A percentile compares a stretch with the other conserved stretches of the same genome.
phyloP scores from a whole-genome alignment of 2,888 invertebrate genomes.

The Dicyrtoma fusca region DNA sequence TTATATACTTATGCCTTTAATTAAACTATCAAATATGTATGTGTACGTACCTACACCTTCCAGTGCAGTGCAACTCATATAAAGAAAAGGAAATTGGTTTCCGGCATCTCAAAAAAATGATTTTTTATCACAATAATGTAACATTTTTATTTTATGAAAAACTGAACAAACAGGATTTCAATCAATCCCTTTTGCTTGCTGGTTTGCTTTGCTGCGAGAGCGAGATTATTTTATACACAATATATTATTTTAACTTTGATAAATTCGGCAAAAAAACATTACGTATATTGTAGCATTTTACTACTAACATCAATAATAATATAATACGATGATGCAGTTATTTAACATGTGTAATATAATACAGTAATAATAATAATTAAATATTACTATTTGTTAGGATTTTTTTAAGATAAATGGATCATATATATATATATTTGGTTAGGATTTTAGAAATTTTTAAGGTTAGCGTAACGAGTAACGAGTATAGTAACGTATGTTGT shows the following conservation, averaged over 20 bases:
- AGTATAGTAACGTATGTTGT: neutral
- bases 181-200: too few relatives aligned
- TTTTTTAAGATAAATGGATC: neutral
- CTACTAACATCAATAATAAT: constrained; percentile 1
- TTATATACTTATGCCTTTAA: too few relatives aligned
- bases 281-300: too few relatives aligned
- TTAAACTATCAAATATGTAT: too few relatives aligned
- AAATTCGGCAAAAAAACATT: neutral
- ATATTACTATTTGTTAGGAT: neutral
- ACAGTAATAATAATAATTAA: neutral
- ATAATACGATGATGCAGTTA: neutral
- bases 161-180: constrained; percentile 20
- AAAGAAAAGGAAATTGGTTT: too few relatives aligned
- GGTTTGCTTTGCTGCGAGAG: too few relatives aligned
- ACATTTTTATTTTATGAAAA: constrained; percentile 5
- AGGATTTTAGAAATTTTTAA: neutral
- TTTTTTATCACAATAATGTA: too few relatives aligned
- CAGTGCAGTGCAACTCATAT: too few relatives aligned
- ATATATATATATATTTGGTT: constrained; percentile 14
- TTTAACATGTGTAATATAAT: neutral
- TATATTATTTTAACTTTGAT: constrained; percentile 2
- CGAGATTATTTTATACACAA: too few relatives aligned
- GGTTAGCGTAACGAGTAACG: neutral
- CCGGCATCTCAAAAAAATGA: too few relatives aligned
- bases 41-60: too few relatives aligned